Evolutionary conservation across 2,888 invertebrate genomes (phyloP).

Genomic region (Microplitis deprimator): DNA sequence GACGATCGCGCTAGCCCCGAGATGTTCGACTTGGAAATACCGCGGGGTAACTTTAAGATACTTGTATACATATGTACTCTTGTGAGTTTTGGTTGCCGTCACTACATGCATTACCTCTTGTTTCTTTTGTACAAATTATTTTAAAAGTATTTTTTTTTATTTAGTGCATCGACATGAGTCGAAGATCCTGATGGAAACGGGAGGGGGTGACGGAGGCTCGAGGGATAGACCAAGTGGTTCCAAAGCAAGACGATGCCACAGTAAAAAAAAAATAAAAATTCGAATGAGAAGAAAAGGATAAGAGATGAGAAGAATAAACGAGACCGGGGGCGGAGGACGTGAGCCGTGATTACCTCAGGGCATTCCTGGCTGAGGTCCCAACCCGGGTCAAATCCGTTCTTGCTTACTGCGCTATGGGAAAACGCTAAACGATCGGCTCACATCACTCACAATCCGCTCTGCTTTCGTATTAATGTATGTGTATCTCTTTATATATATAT

Average conservation of each 20-base stretch:
- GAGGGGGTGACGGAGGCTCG: no score
- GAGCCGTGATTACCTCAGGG: slow-evolving; percentile 69
- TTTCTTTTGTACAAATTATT: neutral
- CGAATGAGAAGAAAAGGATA: slow-evolving; percentile 39
- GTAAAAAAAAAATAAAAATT: slow-evolving; percentile 22
- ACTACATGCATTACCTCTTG: neutral
- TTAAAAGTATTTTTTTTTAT: slow-evolving; percentile 10
- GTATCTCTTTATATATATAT: slow-evolving; percentile 20
- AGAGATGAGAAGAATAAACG: slow-evolving; percentile 41
- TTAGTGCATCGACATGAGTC: neutral
- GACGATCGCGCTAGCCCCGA: slow-evolving; percentile 65
- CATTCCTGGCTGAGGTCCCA: slow-evolving; percentile 63
- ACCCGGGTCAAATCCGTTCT: slow-evolving; percentile 69
- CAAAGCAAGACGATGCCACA: neutral
- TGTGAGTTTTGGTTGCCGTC: neutral
- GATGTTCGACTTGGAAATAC: slow-evolving; percentile 64
- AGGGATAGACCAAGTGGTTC: neutral
- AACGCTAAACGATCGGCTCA: slow-evolving; percentile 71
- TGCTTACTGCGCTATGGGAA: slow-evolving; percentile 64
- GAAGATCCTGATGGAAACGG: slow-evolving; percentile 26
- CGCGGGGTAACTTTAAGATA: slow-evolving; percentile 42
- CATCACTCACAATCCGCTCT: slow-evolving; percentile 67
- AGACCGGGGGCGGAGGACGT: slow-evolving; percentile 64
- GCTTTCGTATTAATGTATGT: slow-evolving; percentile 37
- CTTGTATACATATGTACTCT: neutral